phyloP scores from a whole-genome alignment of 2,113 vertebrate species.

The Poecile atricapillus region DNA sequence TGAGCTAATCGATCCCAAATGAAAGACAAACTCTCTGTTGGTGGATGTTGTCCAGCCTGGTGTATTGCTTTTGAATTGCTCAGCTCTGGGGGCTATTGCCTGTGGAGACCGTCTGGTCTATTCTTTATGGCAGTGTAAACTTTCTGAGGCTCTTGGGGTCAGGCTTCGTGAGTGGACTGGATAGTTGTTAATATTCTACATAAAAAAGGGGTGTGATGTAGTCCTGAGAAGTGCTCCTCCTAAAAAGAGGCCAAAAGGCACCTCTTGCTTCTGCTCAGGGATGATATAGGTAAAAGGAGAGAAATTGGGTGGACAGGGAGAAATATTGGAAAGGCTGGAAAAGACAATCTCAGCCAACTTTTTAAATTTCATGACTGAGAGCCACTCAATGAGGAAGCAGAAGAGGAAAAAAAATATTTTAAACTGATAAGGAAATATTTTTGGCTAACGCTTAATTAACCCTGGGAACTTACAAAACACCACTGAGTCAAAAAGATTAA shows the following conservation, averaged over 20 bases:
- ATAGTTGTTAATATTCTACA: not conserved
- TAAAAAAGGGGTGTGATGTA: not conserved
- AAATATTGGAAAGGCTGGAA: not conserved
- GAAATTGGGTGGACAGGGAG: not conserved
- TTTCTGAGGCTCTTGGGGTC: not conserved
- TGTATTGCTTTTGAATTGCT: not conserved
- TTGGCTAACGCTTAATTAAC: not conserved
- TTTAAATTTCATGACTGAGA: not conserved
- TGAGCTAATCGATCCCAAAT: not conserved
- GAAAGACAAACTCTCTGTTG: accelerated
- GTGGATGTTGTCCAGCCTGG: not conserved
- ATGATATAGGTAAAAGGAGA: not conserved
- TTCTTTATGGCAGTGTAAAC: not conserved
- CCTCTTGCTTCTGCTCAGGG: not conserved
- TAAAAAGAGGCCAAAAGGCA: not conserved
- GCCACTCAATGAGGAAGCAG: not conserved
- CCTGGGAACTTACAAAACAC: not conserved
- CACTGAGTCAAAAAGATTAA: not conserved
- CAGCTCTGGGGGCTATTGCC: not conserved
- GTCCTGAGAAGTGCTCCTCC: not conserved
- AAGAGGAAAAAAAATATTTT: not conserved
- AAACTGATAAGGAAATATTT: conserved; percentile 9
- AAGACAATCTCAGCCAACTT: not conserved
- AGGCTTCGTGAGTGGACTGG: not conserved
- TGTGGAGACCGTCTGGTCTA: not conserved